Evolutionary conservation across 2,888 invertebrate species (phyloP).

Genomic region (Hirtodrosophila histrioides): DNA sequence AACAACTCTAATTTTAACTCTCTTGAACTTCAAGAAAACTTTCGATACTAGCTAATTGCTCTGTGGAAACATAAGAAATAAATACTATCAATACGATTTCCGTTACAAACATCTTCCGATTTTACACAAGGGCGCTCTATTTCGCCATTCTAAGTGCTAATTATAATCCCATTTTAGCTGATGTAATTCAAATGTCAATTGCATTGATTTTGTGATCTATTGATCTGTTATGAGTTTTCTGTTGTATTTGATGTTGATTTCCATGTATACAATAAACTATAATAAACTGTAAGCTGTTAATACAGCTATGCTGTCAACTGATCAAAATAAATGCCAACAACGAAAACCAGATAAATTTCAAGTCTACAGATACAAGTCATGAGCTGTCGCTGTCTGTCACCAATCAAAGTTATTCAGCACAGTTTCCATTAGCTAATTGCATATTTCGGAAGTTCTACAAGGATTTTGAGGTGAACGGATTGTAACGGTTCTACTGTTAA

Average conservation of each 20-base stretch:
- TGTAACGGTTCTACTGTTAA: conserved; percentile 57
- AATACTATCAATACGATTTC: conserved; percentile 1
- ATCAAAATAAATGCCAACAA: conserved; percentile 10
- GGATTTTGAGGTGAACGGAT: conserved; percentile 40
- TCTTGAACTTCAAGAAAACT: too few relatives aligned
- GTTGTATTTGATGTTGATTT: conserved; percentile 19
- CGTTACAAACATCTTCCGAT: conserved; percentile 15
- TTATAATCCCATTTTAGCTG: conserved; percentile 54
- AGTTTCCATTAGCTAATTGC: conserved; percentile 52
- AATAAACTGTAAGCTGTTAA: conserved; percentile 1
- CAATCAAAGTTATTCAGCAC: conserved; percentile 47
- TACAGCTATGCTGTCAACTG: conserved; percentile 36
- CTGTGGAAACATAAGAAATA: background rate
- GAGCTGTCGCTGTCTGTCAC: conserved; percentile 40
- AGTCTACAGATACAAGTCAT: conserved; percentile 35
- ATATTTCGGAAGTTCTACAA: conserved; percentile 65
- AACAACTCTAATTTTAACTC: too few relatives aligned
- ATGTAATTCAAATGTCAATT: conserved; percentile 73
- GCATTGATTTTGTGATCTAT: conserved; percentile 39
- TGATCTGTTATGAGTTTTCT: conserved; percentile 16
- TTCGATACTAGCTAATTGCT: too few relatives aligned
- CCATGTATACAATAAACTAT: conserved; percentile 21
- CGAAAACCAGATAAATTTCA: conserved; percentile 50
- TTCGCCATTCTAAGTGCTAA: conserved; percentile 30
- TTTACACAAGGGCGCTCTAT: conserved; percentile 29